These are phyloP conservation scores for Iphiclides podalirius DNA, from an alignment of 2,888 invertebrate species.

Conservation along the genomic window DNA sequence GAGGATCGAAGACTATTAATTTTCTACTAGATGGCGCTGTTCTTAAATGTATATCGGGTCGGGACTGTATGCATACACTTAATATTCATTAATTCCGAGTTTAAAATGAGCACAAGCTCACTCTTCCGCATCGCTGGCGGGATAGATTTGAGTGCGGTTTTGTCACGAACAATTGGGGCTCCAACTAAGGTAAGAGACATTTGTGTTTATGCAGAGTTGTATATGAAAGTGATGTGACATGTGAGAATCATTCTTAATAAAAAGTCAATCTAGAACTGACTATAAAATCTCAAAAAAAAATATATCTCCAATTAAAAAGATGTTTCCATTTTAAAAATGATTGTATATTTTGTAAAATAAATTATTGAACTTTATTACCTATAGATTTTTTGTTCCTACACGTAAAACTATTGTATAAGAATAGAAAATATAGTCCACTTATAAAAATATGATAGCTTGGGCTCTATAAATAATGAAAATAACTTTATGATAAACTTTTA, in stretches of 20 bases:
- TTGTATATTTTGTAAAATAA: no score
- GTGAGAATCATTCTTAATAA: no score
- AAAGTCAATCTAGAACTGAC: no score
- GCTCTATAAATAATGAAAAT: constrained; percentile 11
- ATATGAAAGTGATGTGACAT: no score
- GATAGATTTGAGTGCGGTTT: constrained; percentile 45
- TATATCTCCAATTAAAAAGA: no score
- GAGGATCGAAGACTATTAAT: constrained; percentile 39
- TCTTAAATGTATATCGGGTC: constrained; percentile 28
- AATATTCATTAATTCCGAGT: constrained; percentile 69
- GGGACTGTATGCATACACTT: constrained; percentile 50
- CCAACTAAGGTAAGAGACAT: neutral
- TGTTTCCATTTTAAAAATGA: no score
- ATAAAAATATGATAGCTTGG: no score
- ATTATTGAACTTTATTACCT: no score
- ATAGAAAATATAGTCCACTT: no score
- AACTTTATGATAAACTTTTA: constrained; percentile 38
- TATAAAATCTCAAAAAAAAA: no score
- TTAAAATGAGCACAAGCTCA: constrained; percentile 43
- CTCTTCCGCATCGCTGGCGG: constrained; percentile 51
- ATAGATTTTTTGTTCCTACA: no score
- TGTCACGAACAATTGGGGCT: constrained; percentile 35
- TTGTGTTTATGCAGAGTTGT: neutral
- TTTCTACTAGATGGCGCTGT: constrained; percentile 44
- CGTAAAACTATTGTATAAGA: no score